Evolutionary conservation across 2,797 vertebrate species (phyloP), one percentile per base, ranked within the genome.

Genomic region (Sebastes steindachneri): DNA sequence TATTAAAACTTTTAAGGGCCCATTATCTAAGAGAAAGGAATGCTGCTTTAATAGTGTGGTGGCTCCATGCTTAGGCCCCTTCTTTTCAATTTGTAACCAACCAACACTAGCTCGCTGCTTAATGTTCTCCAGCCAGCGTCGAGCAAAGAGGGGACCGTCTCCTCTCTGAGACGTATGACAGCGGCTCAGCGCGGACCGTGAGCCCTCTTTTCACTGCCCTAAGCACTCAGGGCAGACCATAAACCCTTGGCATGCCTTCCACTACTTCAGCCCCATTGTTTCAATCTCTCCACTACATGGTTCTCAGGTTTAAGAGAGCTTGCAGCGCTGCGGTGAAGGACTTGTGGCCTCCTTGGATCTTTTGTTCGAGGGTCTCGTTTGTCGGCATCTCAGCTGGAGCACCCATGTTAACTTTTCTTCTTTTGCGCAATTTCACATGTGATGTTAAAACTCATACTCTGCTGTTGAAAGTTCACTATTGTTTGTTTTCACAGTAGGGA

Each of bases 1-100:
- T 86, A 88, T 96, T 96, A 96, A 95, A 95, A 90, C 80, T 93
- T 96, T 96, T 94, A 96, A 94, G 91, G 94, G 89, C 90, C 93
- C 90, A 93, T 95, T 95, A 95, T 95, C 94, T 93, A 88, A 93
- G 89, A 87, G 91, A 91, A 94, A 95, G 92, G 93, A 95, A 96
- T 95, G 93, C 65, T 94, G 88, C 86, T 95, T 93, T 95, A 95
- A 94, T 95, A 91, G 93, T 93, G 90, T 90, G 92, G 93, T 91
- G 89, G 93, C 92, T 95, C 91, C 90, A 88, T 90, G 86, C 93
- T 88, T 84, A 90, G 93, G 92, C 92, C 88, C 92, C 91, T 91
- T 94, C 93, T 93, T 93, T 94, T 92, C 88, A 92, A 77, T 77
- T 88, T 59, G 87, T 87, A 90, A 93, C 89, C 75, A 81, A 80